Conservation (phyloP, 2,888 invertebrate species). For the Dilophus febrilis region DNA sequence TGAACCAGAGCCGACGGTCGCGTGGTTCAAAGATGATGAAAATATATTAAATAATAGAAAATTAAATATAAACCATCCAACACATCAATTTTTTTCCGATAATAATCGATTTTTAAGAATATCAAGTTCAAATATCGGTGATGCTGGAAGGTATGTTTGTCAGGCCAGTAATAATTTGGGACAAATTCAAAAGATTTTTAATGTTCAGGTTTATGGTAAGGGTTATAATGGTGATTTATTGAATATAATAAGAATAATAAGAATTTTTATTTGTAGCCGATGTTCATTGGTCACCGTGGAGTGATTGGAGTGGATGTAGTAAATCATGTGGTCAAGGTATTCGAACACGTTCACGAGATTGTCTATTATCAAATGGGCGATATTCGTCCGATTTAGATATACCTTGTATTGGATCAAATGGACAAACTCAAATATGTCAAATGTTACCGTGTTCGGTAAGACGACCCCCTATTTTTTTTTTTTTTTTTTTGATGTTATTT, state of each 20-base stretch:
- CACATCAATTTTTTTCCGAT: constrained; percentile 5
- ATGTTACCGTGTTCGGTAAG: constrained; percentile 9
- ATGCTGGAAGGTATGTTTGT: constrained; percentile 42
- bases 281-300: constrained; percentile 26
- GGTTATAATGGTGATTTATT: neutral
- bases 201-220: constrained; percentile 13
- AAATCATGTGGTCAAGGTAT: constrained; percentile 23
- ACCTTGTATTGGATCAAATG: constrained; percentile 5
- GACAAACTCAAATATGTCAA: constrained; percentile 7
- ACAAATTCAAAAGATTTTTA: constrained; percentile 26
- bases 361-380: constrained; percentile 12
- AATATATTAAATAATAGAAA: constrained; percentile 2
- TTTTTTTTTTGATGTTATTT: too few species aligned
- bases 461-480: too few species aligned
- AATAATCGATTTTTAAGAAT: constrained; percentile 15
- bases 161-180: constrained; percentile 39
- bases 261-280: constrained; percentile 13
- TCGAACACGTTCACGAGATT: constrained; percentile 18
- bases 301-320: constrained; percentile 23
- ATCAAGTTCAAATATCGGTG: constrained; percentile 24
- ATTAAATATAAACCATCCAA: neutral
- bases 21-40: constrained; percentile 36
- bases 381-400: neutral
- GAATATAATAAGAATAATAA: neutral
- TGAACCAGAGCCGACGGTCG: constrained; percentile 37